Evolutionary conservation across 2,797 vertebrate genomes (phyloP), one percentile per base, ranked within the genome.

Genomic region (Taenioides sp.): DNA sequence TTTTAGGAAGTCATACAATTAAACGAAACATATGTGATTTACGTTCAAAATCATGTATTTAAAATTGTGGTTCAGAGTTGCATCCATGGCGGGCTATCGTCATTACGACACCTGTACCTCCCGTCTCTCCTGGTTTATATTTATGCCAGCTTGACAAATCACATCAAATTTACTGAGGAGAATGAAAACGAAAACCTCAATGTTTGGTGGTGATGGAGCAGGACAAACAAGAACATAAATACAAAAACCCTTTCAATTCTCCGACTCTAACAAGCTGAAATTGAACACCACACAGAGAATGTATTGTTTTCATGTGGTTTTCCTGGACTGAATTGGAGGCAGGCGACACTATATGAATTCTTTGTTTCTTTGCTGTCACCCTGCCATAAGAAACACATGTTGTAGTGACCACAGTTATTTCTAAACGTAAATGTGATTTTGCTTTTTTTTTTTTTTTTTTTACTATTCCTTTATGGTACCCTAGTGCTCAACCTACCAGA

Each of bases 331-430:
- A 73, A 59, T 72, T 76, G 71, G 83, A 86, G 79, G 68, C 84
- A 75, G 81, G 77, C 82, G 86, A 92, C 89, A 89, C 92, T 92
- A 89, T 63, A 80, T 76, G 67, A 66, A 31, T 28, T 10, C 74
- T 71, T 65, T 49, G 67, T 57, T 70, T 70, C 72, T 65, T 43
- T 28, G 67, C 74, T 68, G 61, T 76, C 73, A 69, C 71, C 67
- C 60, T 22, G 67, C 64, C 65, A 89, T 67, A 87, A 85, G 76
- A 83, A 85, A 80, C 70, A 79, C 79, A 81, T 80, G 74, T 84
- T 86, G 79, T 77, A 85, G 82, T 65, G 76, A 85, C 79, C 78
- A 70, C 49, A 55, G 86, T 90, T 85, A 92, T 91, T 89, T 86
- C 74, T 59, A 82, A 81, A 81, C 78, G 75, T n/a, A n/a, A 34